Conservation (phyloP, 2,797 vertebrate genomes). For the Semotilus atromaculatus region DNA sequence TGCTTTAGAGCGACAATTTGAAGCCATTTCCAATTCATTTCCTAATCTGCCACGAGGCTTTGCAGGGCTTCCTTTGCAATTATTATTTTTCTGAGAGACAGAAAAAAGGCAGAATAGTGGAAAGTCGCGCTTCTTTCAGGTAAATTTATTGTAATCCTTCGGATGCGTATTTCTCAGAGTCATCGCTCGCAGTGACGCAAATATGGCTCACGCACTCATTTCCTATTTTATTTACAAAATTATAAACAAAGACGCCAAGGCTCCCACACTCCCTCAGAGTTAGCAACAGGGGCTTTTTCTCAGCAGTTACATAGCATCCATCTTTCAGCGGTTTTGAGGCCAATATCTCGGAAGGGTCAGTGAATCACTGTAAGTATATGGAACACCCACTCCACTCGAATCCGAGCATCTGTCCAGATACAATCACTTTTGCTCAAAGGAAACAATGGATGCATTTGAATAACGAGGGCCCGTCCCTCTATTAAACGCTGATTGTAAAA, state of each 20-base stretch:
- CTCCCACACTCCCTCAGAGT: neutral
- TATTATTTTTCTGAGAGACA: conserved; percentile 76
- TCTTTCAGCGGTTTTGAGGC: conserved; percentile 15
- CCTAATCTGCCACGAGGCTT: conserved; percentile 90
- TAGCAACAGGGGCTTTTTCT: neutral
- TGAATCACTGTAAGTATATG: conserved; percentile 37
- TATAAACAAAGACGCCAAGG: conserved; percentile 21
- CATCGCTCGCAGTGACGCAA: conserved; percentile 75
- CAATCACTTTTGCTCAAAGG: neutral
- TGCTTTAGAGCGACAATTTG: conserved; percentile 93
- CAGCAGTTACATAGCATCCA: neutral
- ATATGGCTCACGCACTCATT: conserved; percentile 15
- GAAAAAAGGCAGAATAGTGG: conserved; percentile 67
- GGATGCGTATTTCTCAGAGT: conserved; percentile 79
- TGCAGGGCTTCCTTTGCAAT: conserved; percentile 79
- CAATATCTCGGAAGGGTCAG: conserved; percentile 24
- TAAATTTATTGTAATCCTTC: conserved; percentile 87
- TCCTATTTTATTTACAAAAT: conserved; percentile 31
- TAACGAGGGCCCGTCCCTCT: conserved; percentile 35
- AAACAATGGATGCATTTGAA: conserved; percentile 10
- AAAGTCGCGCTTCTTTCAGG: conserved; percentile 66
- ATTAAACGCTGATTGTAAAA: conserved; percentile 63
- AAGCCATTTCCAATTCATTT: conserved; percentile 94
- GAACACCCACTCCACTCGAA: conserved; percentile 9
- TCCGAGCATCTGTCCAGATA: conserved; percentile 22